These are phyloP conservation scores for Scopus umbretta DNA, from an alignment of 2,113 vertebrate species.

Conservation along the genomic window DNA sequence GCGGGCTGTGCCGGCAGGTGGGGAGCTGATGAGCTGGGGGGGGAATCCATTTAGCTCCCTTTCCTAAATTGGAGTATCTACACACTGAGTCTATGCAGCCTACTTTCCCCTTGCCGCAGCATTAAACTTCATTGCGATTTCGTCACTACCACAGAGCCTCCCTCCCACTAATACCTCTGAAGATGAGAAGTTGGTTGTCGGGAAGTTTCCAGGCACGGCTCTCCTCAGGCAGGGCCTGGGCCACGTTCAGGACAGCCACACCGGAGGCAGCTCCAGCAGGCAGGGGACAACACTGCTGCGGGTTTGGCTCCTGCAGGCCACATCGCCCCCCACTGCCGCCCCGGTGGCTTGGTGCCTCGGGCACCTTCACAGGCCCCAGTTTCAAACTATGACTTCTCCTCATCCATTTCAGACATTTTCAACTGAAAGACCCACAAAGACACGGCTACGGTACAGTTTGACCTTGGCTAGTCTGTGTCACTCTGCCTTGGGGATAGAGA, in stretches of 20 bases:
- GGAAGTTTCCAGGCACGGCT: not conserved
- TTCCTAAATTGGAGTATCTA: not conserved
- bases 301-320: not conserved
- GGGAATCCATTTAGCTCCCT: not conserved
- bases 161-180: not conserved
- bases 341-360: accelerated
- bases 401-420: not conserved
- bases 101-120: not conserved
- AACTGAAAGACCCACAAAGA: not conserved
- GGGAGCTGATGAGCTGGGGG: not conserved
- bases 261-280: not conserved
- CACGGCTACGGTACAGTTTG: not conserved
- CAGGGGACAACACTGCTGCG: not conserved
- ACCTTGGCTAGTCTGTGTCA: too few species aligned
- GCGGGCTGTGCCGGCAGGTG: not conserved
- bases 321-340: accelerated
- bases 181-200: not conserved
- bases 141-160: not conserved
- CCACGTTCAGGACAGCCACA: too few species aligned
- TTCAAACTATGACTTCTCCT: not conserved
- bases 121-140: not conserved
- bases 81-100: not conserved
- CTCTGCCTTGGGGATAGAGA: not conserved
- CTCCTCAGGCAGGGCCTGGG: not conserved
- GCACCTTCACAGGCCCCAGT: accelerated